Evolutionary conservation across 1,140 invertebrate genomes (phyloP), one percentile per base, ranked within the genome.

Genomic region (Scaptomyza graminum): DNA sequence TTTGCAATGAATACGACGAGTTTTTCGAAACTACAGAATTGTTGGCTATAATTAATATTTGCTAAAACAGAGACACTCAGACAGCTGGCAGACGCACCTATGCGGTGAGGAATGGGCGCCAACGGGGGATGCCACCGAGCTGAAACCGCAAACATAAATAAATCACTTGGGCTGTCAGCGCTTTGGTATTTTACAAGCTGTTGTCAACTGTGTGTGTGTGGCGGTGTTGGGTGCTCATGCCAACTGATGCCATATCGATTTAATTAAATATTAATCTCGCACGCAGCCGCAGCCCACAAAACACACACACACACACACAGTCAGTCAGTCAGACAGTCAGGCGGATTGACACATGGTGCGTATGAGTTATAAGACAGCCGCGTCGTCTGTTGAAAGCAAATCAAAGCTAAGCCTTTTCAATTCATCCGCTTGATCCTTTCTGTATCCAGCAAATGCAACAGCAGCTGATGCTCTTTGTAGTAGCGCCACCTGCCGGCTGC

Each of bases 191-290:
- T 68, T 76, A 76, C 78, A 80, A 76, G 61, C 77, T 72, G 66
- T 59, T 80, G 76, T 79, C 76, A 80, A 70, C 76, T 51, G 16
- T 15, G 8, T 13, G 55, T 5, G 41, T 39, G 12, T 47, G 39
- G 25, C n/a, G n/a, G n/a, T n/a, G n/a, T n/a, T n/a, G n/a, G n/a
- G n/a, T n/a, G n/a, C n/a, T n/a, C n/a, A n/a, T n/a, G n/a, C n/a
- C n/a, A n/a, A n/a, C n/a, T 8, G 18, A 44, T 55, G 54, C 62
- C 54, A 46, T 65, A 81, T 81, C 77, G 73, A 81, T 81, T 81
- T 81, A 81, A 80, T 81, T 76, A 81, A 81, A 81, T 81, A 81
- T 74, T 80, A 76, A 81, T 76, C 69, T 61, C 37, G 18, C 43
- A 56, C 47, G 52, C 55, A 70, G 61, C 25, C 12, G 43, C 57